Evolutionary conservation across 2,113 vertebrate species (phyloP).

Genomic region (Caloenas nicobarica): DNA sequence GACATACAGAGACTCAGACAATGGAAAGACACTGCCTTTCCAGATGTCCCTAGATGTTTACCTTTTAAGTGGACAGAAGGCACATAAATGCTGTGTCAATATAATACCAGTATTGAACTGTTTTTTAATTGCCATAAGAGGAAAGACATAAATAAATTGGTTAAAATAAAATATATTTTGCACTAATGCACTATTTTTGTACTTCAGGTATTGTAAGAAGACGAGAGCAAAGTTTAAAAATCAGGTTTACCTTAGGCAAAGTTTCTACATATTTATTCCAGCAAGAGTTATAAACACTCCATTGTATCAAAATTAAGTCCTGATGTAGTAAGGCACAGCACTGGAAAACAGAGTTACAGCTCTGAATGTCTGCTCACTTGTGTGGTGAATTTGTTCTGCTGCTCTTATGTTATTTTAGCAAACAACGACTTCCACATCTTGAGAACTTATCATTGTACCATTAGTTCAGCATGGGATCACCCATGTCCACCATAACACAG

Average conservation of each 20-base stretch:
- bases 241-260: background rate
- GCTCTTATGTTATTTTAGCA: background rate
- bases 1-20: background rate
- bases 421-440: background rate
- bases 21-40: background rate
- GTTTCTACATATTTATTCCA: background rate
- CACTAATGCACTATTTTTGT: background rate
- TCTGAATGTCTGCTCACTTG: background rate
- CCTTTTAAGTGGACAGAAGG: background rate
- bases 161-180: background rate
- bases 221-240: background rate
- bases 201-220: background rate
- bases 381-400: background rate
- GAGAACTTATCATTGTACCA: background rate
- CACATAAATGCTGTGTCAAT: background rate
- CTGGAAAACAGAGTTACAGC: background rate
- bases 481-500: background rate
- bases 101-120: background rate
- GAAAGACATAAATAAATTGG: background rate
- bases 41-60: background rate
- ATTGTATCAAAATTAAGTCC: background rate
- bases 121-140: background rate
- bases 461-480: background rate
- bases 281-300: background rate
- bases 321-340: background rate